These are phyloP conservation scores for Allacma fusca DNA, from an alignment of 2,888 invertebrate species.

Conservation along the genomic window DNA sequence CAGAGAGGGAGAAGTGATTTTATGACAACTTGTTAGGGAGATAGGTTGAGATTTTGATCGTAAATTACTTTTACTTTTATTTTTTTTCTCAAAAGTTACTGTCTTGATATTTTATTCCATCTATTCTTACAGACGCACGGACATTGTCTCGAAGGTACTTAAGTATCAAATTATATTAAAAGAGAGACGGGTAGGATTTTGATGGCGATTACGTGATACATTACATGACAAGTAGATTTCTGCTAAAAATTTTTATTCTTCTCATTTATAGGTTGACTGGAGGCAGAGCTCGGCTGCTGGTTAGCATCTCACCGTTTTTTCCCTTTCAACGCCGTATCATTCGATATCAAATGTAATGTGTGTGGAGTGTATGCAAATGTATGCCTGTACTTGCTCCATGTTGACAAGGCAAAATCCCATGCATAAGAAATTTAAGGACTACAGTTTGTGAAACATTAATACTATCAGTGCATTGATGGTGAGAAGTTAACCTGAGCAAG, in stretches of 20 bases:
- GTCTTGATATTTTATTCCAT: background rate
- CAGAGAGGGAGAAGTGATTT: background rate
- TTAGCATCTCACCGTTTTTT: too few species aligned
- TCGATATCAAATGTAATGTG: too few species aligned
- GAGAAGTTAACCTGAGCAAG: too few species aligned
- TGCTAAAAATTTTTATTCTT: background rate
- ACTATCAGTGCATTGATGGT: too few species aligned
- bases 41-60: background rate
- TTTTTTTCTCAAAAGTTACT: background rate
- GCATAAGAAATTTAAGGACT: too few species aligned
- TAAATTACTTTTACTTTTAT: background rate
- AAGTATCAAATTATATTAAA: background rate
- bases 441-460: too few species aligned
- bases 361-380: too few species aligned
- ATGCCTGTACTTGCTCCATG: too few species aligned
- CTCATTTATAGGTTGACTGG: constrained; percentile 8
- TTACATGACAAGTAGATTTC: background rate
- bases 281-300: background rate
- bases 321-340: too few species aligned
- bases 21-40: background rate
- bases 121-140: too few species aligned
- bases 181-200: constrained; percentile 5
- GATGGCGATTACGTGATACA: constrained; percentile 16
- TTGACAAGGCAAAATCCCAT: too few species aligned
- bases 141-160: too few species aligned